Base-by-base conservation (phyloP, 2,888 invertebrate genomes). In the Pristionchus fissidentatus region DNA sequence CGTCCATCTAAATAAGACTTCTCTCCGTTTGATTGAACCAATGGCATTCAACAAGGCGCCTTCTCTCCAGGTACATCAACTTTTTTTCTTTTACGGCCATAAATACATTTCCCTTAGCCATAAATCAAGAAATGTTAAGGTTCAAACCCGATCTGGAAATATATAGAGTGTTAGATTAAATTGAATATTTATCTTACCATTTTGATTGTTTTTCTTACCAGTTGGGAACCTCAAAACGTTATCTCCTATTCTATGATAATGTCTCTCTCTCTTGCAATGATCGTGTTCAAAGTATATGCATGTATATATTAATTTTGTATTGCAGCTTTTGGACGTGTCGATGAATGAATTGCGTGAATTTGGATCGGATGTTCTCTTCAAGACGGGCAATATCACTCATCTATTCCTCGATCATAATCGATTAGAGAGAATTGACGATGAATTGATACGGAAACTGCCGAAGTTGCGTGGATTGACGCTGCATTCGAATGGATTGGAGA, bases 11-110 rank as follows among this genome's bases (percentile, higher is more conserved):
- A 92, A 91, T 83, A 85, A 83, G 38, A 88, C 89, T 4, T 84
- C 87, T 0, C 84, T 92, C 10, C 73, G 85, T n/a, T 57, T 62
- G 8, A 90, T 92, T 66, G 87, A 91, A 66, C 85, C 90, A 22
- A 85, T 86, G 49, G 90, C 92, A 0, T 92, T 92, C 87, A 89
- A 90, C 78, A 88, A 88, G 5, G 84, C 92, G 29, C 85, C 89
- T 19, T 77, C 85, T 19, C 83, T 92, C 29, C 86, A 89, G 85
- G 88, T 88, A 83, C 43, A 35, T 22, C 19, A 7, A n/a, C n/a
- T n/a, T n/a, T n/a, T n/a, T n/a, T n/a, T n/a, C n/a, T n/a, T n/a
- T n/a, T n/a, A n/a, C n/a, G n/a, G n/a, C n/a, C n/a, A n/a, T n/a
- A n/a, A n/a, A n/a, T n/a, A n/a, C n/a, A n/a, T n/a, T n/a, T n/a